A percentile compares a stretch with the other conserved stretches of the same genome.
Evolutionary conservation across 2,113 vertebrate species (phyloP).

Genomic region (Corydoras sp.): DNA sequence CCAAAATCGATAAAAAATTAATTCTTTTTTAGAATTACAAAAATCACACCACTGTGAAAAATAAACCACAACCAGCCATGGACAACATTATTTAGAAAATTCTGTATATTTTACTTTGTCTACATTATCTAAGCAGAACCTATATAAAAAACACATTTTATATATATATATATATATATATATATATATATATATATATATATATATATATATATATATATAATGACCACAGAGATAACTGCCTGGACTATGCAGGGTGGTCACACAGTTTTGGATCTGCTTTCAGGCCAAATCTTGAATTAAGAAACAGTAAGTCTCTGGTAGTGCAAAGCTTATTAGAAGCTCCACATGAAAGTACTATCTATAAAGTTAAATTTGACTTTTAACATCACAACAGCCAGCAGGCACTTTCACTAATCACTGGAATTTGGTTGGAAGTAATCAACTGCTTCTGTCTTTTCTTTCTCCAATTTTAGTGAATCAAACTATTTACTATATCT

Average conservation of each 20-base stretch:
- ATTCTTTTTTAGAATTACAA: no score
- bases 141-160: no score
- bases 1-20: no score
- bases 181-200: no score
- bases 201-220: no score
- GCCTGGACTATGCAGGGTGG: not conserved
- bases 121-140: no score
- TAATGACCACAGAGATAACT: not conserved
- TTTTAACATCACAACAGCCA: conserved; percentile 29
- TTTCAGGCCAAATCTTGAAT: conserved; percentile 5
- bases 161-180: no score
- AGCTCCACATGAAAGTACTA: conserved; percentile 26
- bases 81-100: no score
- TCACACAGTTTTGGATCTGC: not conserved
- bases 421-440: conserved; percentile 8
- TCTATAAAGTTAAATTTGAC: conserved; percentile 14
- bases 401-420: conserved; percentile 11
- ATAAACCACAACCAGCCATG: no score
- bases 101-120: no score
- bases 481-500: not conserved
- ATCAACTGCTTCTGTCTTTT: not conserved
- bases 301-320: not conserved
- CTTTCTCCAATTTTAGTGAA: not conserved
- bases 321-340: not conserved
- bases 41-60: no score